phyloP scores from a whole-genome alignment of 2,888 invertebrate species.

The Seira sanloemensis region DNA sequence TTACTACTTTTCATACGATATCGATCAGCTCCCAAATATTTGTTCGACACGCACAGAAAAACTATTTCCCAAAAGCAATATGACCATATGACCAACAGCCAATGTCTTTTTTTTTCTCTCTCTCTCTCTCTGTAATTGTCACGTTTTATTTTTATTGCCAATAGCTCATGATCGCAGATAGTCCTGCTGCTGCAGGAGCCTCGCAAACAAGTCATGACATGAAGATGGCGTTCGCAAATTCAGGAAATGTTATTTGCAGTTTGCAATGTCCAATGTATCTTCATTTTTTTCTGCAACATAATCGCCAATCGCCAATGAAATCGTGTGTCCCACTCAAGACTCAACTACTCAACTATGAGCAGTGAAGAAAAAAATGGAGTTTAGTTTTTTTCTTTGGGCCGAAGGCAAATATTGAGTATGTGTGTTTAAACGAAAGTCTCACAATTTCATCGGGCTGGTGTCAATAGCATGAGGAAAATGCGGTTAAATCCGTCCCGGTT shows the following conservation, averaged over 20 bases:
- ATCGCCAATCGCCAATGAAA: background rate
- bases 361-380: too few species aligned
- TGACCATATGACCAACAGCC: too few species aligned
- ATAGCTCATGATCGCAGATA: background rate
- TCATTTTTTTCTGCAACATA: background rate
- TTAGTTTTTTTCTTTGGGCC: too few species aligned
- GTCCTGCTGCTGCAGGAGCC: background rate
- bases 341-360: too few species aligned
- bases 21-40: too few species aligned
- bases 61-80: too few species aligned
- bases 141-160: conserved; percentile 52
- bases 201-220: conserved; percentile 22
- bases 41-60: too few species aligned
- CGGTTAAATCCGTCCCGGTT: background rate
- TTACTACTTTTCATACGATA: too few species aligned
- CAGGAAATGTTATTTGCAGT: background rate
- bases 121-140: conserved; percentile 54
- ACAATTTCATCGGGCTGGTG: conserved; percentile 4
- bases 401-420: background rate
- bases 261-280: background rate
- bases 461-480: background rate
- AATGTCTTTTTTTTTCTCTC: too few species aligned
- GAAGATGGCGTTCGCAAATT: conserved; percentile 16
- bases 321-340: background rate
- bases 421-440: background rate